Evolutionary conservation across 1,140 invertebrate species (phyloP), one percentile per base, ranked within the genome.

Genomic region (Dendrolimus kikuchii): DNA sequence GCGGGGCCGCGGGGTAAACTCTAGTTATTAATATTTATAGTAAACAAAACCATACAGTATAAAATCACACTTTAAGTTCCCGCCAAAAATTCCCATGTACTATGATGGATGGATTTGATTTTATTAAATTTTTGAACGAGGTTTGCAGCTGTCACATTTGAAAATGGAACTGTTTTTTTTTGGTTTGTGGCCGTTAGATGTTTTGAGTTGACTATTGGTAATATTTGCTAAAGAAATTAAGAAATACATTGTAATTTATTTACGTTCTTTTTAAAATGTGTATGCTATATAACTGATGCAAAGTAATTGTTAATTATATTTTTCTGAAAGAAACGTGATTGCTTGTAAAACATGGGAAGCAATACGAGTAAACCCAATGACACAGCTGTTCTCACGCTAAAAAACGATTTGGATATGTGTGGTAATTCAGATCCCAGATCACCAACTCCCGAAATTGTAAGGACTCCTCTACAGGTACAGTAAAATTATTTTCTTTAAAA

Each of bases 381-480:
- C 41, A 74, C 76, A 51, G 62, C 67, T 64, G 70, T 62, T 57
- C 51, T 65, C 46, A 41, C 49, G 45, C 62, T 72, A 69, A 77
- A 77, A 68, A 76, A 71, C 52, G 71, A 78, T 10, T 59, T 47
- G n/a, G 68, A 76, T 55, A 53, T 66, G 52, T 60, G 51, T 62
- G 66, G 51, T 60, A 81, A 76, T 70, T 61, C 77, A 49, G 83
- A 86, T 76, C 83, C 83, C 63, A 66, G 83, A 59, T 86, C 83
- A 57, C 83, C 83, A 49, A 84, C 83, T 60, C 83, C 80, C 45
- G 83, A 86, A 69, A 82, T 86, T 60, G 61, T 67, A 49, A 72
- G 83, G 42, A 86, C 83, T 50, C 83, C 83, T 42, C 60, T 86
- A 56, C 79, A 86, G 61, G 83, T 84, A 73, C 53, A 52, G n/a